phyloP scores from a whole-genome alignment of 2,797 vertebrate species.

The Protonibea diacanthus region DNA sequence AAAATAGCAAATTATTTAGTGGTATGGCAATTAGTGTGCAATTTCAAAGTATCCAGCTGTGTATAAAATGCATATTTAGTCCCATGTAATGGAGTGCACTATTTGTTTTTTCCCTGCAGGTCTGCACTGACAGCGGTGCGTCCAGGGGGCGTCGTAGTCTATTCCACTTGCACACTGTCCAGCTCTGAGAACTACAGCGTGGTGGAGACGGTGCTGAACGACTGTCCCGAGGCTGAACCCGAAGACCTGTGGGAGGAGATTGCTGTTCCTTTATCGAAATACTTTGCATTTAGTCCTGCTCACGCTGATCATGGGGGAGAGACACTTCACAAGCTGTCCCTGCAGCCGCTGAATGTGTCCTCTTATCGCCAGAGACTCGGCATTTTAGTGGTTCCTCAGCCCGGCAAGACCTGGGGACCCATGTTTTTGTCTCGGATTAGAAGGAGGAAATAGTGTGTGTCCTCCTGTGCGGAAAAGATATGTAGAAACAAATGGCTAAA shows the following conservation, averaged over 20 bases:
- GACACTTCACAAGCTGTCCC: conserved; percentile 23
- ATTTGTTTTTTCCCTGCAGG: conserved; percentile 77
- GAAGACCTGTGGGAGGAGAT: conserved; percentile 87
- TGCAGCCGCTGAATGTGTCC: conserved; percentile 34
- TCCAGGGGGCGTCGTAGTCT: conserved; percentile 93
- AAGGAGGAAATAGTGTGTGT: conserved; percentile 72
- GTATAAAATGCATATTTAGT: neutral
- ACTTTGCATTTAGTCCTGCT: conserved; percentile 86
- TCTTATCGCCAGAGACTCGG: conserved; percentile 77
- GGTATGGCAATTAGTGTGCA: neutral
- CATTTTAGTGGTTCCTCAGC: conserved; percentile 91
- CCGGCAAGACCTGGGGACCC: conserved; percentile 92
- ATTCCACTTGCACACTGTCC: conserved; percentile 96
- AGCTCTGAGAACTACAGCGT: conserved; percentile 92
- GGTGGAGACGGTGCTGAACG: conserved; percentile 84
- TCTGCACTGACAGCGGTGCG: conserved; percentile 91
- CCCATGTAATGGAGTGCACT: conserved; percentile 18
- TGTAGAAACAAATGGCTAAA: conserved; percentile 15
- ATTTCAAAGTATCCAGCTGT: neutral
- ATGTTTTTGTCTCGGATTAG: conserved; percentile 93
- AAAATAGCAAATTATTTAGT: neutral
- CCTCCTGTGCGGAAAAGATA: conserved; percentile 14
- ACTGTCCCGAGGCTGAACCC: conserved; percentile 83
- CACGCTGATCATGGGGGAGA: conserved; percentile 37
- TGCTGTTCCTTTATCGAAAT: conserved; percentile 80